A percentile compares a stretch with the other conserved stretches of the same genome.
Evolutionary conservation across 2,113 vertebrate genomes (phyloP).

Genomic region (Fulica atra): DNA sequence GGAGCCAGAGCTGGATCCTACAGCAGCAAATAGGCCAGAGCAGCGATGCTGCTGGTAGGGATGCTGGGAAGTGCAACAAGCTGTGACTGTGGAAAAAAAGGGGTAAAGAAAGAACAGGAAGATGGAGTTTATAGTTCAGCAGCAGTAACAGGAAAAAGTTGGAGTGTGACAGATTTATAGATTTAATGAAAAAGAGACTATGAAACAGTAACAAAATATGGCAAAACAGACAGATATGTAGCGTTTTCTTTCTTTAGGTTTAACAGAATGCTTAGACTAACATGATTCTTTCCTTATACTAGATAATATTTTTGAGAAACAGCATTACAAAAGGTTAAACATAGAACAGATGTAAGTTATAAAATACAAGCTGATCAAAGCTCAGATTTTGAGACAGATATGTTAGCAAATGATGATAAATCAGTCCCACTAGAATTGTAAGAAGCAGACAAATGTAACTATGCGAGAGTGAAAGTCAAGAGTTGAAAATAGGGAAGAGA

Average conservation of each 20-base stretch:
- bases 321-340: conserved; percentile 97
- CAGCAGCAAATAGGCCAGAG: conserved; percentile 9
- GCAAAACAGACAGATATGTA: conserved; percentile 14
- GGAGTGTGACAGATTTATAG: conserved; percentile 52
- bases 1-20: conserved; percentile 13
- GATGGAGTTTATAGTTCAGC: conserved; percentile 20
- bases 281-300: conserved; percentile 84
- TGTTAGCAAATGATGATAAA: conserved; percentile 99
- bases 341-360: conserved; percentile 98
- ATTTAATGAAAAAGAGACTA: conserved; percentile 16
- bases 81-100: conserved; percentile 10
- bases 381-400: conserved; percentile 92
- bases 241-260: neutral
- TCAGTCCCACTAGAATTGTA: conserved; percentile 93
- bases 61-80: neutral
- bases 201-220: conserved; percentile 32
- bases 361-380: conserved; percentile 99
- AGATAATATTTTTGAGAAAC: conserved; percentile 92
- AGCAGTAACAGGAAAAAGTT: conserved; percentile 27
- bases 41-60: conserved; percentile 18
- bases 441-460: conserved; percentile 92
- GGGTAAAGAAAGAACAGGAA: neutral
- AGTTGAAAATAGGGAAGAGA: conserved; percentile 62
- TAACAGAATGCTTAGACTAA: conserved; percentile 77
- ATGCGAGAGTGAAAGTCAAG: conserved; percentile 80